phyloP scores from a whole-genome alignment of 1,140 invertebrate genomes.

The Drosophila subpulchrella region DNA sequence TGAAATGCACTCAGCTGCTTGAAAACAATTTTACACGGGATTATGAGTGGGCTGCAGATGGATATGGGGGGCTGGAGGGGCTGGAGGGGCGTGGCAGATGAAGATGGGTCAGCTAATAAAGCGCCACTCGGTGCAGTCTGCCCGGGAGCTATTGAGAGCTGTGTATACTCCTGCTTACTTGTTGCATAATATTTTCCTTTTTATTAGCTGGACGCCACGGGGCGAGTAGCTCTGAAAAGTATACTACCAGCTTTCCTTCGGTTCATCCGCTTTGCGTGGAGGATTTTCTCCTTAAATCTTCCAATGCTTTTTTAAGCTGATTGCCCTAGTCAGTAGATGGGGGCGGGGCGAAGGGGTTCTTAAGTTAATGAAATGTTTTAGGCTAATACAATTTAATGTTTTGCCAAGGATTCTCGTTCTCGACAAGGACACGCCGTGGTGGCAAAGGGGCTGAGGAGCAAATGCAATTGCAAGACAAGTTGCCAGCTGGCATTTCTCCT shows the following conservation, averaged over 20 bases:
- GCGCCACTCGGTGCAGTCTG: constrained; percentile 52
- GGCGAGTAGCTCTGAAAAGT: constrained; percentile 43
- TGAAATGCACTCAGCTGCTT: constrained; percentile 68
- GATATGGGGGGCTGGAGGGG: background rate
- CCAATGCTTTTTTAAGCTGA: constrained; percentile 69
- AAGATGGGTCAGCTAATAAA: constrained; percentile 70
- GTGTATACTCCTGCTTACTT: constrained; percentile 65
- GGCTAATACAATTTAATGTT: constrained; percentile 76
- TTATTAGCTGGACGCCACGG: constrained; percentile 61
- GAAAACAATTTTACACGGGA: constrained; percentile 76
- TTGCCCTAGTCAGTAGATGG: constrained; percentile 37
- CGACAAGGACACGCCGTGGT: constrained; percentile 44
- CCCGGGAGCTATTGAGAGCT: constrained; percentile 51
- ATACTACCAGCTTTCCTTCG: constrained; percentile 19
- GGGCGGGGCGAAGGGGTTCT: constrained; percentile 7
- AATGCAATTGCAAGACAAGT: constrained; percentile 48
- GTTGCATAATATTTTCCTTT: constrained; percentile 81
- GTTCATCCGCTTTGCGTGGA: constrained; percentile 3
- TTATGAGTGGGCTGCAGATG: constrained; percentile 50
- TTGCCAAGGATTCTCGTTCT: constrained; percentile 14
- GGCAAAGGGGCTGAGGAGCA: constrained; percentile 3
- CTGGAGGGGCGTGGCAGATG: constrained; percentile 14
- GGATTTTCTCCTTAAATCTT: constrained; percentile 53
- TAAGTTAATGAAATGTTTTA: constrained; percentile 66
- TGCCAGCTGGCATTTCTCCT: constrained; percentile 53